Evolutionary conservation across 2,797 vertebrate genomes (phyloP), one percentile per base, ranked within the genome.

Genomic region (Cichlasoma orientale): DNA sequence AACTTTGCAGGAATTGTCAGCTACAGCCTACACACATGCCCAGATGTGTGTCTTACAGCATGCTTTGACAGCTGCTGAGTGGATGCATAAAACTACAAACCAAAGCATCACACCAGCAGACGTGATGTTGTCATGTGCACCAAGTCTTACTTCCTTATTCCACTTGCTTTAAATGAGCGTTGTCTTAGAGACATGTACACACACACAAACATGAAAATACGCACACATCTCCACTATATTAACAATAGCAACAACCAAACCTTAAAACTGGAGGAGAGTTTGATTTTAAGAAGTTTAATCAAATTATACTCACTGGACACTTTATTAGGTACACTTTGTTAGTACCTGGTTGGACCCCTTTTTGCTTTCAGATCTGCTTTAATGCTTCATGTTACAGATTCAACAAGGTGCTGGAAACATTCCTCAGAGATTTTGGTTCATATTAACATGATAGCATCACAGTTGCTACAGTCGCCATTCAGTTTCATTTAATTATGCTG

Each of bases 11-110:
- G 57, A 77, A 63, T 18, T n/a, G 4, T 19, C 2, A 0, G 5
- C 61, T 38, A 4, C 59, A 44, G 61, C 23, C 14, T 41, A 63
- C 8, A 53, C 25, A 54, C 36, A 8, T 31, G 55, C 59, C 55
- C 2, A 55, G 44, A 3, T 11, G 1, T 5, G 14, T 50, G 56
- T 47, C 23, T 29, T 59, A 23, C 19, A 27, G 63, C 68, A 0
- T 52, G 72, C 53, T 71, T 61, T 13, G 72, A 83, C 74, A 75
- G 57, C 82, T 86, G 79, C 80, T 83, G 82, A 82, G 70, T 31
- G 25, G 1, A 47, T 56, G 38, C 36, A 21, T 75, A 21, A 80
- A 81, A 63, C 38, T 12, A 74, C 6, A 4, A 53, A 74, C 23
- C 7, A 27, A 44, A 77, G 58, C 38, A 23, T 61, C 77, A 78